These are phyloP conservation scores for Mirounga angustirostris DNA, from an alignment of 2,113 vertebrate genomes.

Conservation along the genomic window DNA sequence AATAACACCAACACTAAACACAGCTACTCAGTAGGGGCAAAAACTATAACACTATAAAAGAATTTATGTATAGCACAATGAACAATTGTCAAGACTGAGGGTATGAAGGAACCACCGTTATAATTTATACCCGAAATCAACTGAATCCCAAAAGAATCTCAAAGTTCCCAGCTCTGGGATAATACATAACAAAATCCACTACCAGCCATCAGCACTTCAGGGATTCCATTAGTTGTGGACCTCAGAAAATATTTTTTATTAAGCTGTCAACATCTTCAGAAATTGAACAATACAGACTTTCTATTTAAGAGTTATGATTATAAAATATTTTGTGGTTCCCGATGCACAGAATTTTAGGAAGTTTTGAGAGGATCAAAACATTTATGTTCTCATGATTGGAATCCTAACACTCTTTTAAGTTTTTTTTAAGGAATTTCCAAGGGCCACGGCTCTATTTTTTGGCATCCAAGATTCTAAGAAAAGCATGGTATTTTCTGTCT, in stretches of 20 bases:
- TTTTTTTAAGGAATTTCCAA: conserved; percentile 11
- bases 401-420: not conserved
- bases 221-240: not conserved
- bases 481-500: not conserved
- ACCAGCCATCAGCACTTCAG: not conserved
- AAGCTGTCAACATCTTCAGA: not conserved
- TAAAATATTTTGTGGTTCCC: not conserved
- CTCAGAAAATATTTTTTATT: not conserved
- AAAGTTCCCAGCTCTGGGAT: not conserved
- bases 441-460: not conserved
- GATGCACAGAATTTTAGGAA: not conserved
- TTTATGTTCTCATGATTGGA: not conserved
- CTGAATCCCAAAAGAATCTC: not conserved
- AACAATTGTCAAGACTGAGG: not conserved
- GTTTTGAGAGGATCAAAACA: conserved; percentile 18
- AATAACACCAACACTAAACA: not conserved
- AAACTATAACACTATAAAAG: not conserved
- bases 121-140: not conserved
- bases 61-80: not conserved
- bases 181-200: not conserved
- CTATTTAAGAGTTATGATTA: not conserved
- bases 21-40: not conserved
- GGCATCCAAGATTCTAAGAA: conserved; percentile 1
- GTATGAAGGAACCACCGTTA: not conserved
- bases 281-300: not conserved